Percentiles rank a stretch among this genome's conserved stretches.
These are phyloP conservation scores for Orthonychiurus folsomi DNA, from an alignment of 2,888 invertebrate genomes.

Conservation along the genomic window DNA sequence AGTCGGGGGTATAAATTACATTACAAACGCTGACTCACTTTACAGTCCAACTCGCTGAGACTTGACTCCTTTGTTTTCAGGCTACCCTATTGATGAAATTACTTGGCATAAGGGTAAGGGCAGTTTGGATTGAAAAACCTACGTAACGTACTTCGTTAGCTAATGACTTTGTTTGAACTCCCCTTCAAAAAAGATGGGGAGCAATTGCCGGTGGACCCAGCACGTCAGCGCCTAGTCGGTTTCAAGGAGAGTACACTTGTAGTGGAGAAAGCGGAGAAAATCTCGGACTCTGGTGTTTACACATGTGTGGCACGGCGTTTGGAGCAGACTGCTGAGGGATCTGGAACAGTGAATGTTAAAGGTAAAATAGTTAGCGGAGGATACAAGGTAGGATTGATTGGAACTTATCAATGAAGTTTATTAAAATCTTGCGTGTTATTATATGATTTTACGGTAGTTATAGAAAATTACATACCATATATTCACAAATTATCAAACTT, in stretches of 20 bases:
- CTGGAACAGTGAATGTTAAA: slow-evolving; percentile 3
- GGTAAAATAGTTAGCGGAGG: slow-evolving; percentile 4
- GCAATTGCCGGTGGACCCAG: neutral
- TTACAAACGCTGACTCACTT: no score
- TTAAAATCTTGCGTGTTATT: no score
- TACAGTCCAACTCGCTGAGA: no score
- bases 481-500: neutral
- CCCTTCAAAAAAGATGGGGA: neutral
- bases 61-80: no score
- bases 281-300: slow-evolving; percentile 23
- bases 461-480: neutral
- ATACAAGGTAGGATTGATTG: neutral
- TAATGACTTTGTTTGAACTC: neutral
- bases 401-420: no score
- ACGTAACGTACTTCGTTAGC: no score
- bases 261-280: neutral
- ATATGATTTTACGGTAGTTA: no score
- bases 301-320: slow-evolving; percentile 7
- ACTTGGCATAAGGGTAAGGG: slow-evolving; percentile 47
- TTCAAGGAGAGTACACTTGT: slow-evolving; percentile 8
- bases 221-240: neutral
- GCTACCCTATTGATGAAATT: slow-evolving; percentile 42
- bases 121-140: neutral
- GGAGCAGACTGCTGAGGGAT: slow-evolving; percentile 4
- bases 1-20: slow-evolving; percentile 39